phyloP scores from a whole-genome alignment of 2,888 invertebrate species.

The Macrosoma leucophasiata region DNA sequence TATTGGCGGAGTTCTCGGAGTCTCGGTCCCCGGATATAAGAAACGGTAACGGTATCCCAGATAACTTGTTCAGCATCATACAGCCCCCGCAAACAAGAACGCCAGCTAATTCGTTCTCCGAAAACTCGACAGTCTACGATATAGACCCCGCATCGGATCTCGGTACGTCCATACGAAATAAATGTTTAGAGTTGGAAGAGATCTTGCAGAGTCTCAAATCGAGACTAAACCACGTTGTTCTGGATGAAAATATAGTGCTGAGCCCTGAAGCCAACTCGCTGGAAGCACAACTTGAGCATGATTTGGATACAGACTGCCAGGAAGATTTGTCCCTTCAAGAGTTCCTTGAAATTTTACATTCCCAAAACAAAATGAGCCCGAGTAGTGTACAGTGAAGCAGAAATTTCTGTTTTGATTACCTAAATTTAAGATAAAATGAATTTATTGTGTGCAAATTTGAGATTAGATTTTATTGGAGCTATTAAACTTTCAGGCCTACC shows the following conservation, averaged over 20 bases:
- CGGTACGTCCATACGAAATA: slow-evolving; percentile 67
- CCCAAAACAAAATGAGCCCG: slow-evolving; percentile 58
- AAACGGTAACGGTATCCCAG: slow-evolving; percentile 54
- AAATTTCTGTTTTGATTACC: slow-evolving; percentile 25
- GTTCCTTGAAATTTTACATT: slow-evolving; percentile 65
- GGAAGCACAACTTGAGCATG: slow-evolving; percentile 68
- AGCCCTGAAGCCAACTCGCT: slow-evolving; percentile 68
- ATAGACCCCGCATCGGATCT: slow-evolving; percentile 69
- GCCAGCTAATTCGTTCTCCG: slow-evolving; percentile 65
- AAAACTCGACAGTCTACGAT: slow-evolving; percentile 60
- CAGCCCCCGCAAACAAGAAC: slow-evolving; percentile 65
- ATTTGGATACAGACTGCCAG: slow-evolving; percentile 69
- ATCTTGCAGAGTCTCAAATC: slow-evolving; percentile 69
- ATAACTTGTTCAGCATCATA: slow-evolving; percentile 57
- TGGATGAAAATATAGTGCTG: slow-evolving; percentile 67
- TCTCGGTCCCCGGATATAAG: slow-evolving; percentile 52
- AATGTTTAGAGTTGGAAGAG: slow-evolving; percentile 69
- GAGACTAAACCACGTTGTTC: slow-evolving; percentile 65
- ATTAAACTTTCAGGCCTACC: slow-evolving; percentile 33
- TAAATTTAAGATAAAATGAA: slow-evolving; percentile 50
- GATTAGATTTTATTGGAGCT: slow-evolving; percentile 52
- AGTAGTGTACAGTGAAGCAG: slow-evolving; percentile 54
- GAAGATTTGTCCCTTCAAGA: slow-evolving; percentile 70
- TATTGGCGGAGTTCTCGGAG: slow-evolving; percentile 65
- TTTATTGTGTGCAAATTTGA: slow-evolving; percentile 62